Conservation (phyloP, 2,797 vertebrate species). For the Falco biarmicus region DNA sequence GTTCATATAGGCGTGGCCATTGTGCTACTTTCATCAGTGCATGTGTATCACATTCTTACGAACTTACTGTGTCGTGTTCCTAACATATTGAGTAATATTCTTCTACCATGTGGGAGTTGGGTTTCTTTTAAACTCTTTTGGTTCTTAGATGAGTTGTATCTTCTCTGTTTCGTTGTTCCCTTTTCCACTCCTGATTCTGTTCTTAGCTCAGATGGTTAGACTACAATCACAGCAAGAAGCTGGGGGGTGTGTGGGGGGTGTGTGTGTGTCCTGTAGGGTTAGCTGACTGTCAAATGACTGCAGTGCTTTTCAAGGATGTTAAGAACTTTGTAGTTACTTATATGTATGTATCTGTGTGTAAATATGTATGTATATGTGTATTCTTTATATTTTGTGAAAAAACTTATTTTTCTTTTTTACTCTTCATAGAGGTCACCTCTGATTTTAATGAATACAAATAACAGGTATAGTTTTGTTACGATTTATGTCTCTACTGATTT, state of each 20-base stretch:
- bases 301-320: neutral
- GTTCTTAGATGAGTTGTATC: neutral
- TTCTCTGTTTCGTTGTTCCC: neutral
- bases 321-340: neutral
- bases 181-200: neutral
- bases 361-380: neutral
- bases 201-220: neutral
- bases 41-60: neutral
- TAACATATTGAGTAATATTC: neutral
- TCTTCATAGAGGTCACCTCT: neutral
- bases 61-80: neutral
- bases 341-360: neutral
- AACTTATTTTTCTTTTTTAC: neutral
- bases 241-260: accelerated
- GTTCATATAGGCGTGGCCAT: neutral
- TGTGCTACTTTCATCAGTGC: neutral
- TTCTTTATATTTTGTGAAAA: neutral
- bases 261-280: neutral
- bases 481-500: neutral
- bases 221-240: neutral
- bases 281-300: neutral
- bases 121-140: neutral
- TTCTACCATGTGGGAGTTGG: neutral
- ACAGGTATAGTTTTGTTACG: neutral
- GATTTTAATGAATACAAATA: neutral